A percentile compares a stretch with the other conserved stretches of the same genome.
Conservation (phyloP, 2,113 vertebrate genomes). For the Camelus bactrianus region DNA sequence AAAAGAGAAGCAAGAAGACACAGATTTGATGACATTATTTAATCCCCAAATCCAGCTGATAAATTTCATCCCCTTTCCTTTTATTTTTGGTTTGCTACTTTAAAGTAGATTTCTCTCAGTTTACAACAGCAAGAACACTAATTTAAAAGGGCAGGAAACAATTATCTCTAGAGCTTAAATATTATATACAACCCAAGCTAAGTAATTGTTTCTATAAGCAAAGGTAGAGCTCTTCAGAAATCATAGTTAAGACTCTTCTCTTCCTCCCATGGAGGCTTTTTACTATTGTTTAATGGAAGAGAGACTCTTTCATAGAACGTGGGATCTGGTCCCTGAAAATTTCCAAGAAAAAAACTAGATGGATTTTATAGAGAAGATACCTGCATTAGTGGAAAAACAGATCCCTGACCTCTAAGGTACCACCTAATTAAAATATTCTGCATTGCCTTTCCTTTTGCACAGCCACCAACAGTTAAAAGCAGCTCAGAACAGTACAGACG, state of each 20-base stretch:
- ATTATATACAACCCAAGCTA: not conserved
- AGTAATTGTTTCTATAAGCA: not conserved
- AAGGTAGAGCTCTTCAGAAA: constrained; percentile 25
- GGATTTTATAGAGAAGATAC: constrained; percentile 15
- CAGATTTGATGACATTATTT: not conserved
- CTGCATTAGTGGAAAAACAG: not conserved
- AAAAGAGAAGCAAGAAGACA: constrained; percentile 33
- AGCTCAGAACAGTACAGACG: not conserved
- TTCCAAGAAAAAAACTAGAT: not conserved
- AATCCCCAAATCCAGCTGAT: not conserved
- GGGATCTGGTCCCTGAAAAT: not conserved
- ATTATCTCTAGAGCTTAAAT: not conserved
- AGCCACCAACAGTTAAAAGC: not conserved
- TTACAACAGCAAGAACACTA: constrained; percentile 40
- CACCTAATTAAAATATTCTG: constrained; percentile 30
- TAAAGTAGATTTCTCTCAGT: constrained; percentile 20
- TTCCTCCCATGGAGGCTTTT: not conserved
- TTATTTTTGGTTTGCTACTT: constrained; percentile 42
- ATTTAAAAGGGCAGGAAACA: constrained; percentile 16
- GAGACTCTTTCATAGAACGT: not conserved
- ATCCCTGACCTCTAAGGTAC: not conserved
- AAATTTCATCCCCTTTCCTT: not conserved
- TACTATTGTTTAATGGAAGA: not conserved
- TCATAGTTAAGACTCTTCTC: not conserved
- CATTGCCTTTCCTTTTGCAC: not conserved